Percentiles rank a stretch among this genome's conserved stretches.
These are phyloP conservation scores for Hedya salicella DNA, from an alignment of 2,888 invertebrate genomes.

Conservation along the genomic window DNA sequence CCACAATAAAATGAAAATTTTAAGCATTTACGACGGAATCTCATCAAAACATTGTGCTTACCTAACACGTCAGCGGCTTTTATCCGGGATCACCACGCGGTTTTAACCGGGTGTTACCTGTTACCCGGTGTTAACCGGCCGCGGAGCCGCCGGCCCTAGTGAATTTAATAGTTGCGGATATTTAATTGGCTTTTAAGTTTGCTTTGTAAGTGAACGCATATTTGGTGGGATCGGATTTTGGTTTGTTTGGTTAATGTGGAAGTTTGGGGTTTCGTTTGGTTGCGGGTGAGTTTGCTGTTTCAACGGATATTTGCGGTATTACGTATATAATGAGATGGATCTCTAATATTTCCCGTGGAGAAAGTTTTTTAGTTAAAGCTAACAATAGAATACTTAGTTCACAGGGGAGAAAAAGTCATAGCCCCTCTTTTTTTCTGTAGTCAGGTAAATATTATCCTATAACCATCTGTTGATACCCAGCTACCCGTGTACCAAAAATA, in stretches of 20 bases:
- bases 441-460: too few relatives aligned
- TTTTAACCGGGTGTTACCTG: constrained; percentile 34
- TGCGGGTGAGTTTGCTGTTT: neutral
- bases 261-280: neutral
- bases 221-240: constrained; percentile 40
- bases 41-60: constrained; percentile 36
- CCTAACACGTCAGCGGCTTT: constrained; percentile 35
- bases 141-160: constrained; percentile 36
- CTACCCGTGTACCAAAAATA: too few relatives aligned
- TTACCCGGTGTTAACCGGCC: constrained; percentile 40
- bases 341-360: neutral
- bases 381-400: too few relatives aligned
- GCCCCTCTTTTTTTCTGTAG: too few relatives aligned
- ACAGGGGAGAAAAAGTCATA: too few relatives aligned
- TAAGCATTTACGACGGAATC: constrained; percentile 33
- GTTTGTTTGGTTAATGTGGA: constrained; percentile 1
- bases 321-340: neutral
- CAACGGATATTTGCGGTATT: neutral
- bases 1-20: constrained; percentile 39
- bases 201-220: constrained; percentile 46
- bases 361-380: too few relatives aligned
- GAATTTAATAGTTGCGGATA: constrained; percentile 39
- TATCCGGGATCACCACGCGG: constrained; percentile 20
- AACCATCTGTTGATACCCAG: too few relatives aligned
- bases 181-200: constrained; percentile 48